phyloP scores from a whole-genome alignment of 2,888 invertebrate species.

The Eupithecia centaureata region DNA sequence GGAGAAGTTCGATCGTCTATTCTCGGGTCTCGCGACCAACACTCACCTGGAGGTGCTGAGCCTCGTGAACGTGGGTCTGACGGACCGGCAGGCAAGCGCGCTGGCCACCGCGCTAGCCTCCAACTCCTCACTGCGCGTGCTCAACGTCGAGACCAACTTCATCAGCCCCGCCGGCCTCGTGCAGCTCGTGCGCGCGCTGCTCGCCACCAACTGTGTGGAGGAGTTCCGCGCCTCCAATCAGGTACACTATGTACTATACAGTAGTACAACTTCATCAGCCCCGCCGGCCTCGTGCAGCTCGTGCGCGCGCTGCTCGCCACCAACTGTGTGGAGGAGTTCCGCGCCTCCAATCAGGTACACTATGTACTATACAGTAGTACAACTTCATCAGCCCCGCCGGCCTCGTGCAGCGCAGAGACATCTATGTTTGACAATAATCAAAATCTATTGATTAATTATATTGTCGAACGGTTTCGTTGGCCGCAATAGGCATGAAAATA shows the following conservation, averaged over 20 bases:
- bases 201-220: constrained; percentile 93
- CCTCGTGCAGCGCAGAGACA: constrained; percentile 91
- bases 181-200: constrained; percentile 92
- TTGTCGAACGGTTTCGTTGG: no score
- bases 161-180: constrained; percentile 95
- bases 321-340: constrained; percentile 95
- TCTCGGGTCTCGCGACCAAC: constrained; percentile 94
- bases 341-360: constrained; percentile 91
- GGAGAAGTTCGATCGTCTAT: constrained; percentile 95
- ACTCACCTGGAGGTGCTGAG: constrained; percentile 95
- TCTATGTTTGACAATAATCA: no score
- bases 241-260: no score
- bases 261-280: constrained; percentile 98
- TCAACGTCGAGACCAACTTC: constrained; percentile 98
- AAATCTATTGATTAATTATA: no score
- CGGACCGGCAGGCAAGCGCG: constrained; percentile 93
- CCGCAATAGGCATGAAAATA: no score
- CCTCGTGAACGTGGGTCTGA: constrained; percentile 96
- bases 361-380: no score
- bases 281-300: constrained; percentile 92
- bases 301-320: constrained; percentile 93
- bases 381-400: constrained; percentile 97
- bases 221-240: constrained; percentile 97
- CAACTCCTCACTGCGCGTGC: constrained; percentile 91
- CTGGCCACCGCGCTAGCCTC: constrained; percentile 92